A percentile compares a stretch with the other conserved stretches of the same genome.
Evolutionary conservation across 1,140 invertebrate genomes (phyloP).

Genomic region (Cephus cinctus): DNA sequence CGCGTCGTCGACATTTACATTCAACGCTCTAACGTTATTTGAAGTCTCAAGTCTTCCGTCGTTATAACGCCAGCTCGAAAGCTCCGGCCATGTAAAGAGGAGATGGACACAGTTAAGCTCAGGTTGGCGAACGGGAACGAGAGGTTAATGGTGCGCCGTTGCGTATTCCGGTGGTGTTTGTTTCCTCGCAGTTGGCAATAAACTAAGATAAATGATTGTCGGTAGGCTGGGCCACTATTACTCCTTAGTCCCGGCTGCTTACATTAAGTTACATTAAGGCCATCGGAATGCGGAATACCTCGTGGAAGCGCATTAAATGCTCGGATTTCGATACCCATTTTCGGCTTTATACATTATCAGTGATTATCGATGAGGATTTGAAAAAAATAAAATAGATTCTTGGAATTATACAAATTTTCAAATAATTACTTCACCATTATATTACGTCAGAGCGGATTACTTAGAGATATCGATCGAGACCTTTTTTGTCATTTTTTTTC

Average conservation of each 20-base stretch:
- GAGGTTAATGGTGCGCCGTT: constrained; percentile 48
- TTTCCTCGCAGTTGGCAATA: constrained; percentile 47
- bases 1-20: no score
- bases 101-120: constrained; percentile 29
- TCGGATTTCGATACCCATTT: background rate
- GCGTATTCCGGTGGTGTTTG: constrained; percentile 48
- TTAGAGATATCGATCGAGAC: no score
- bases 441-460: no score
- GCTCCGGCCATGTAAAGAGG: background rate
- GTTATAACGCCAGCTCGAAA: background rate
- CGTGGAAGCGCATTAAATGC: background rate
- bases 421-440: no score
- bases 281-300: constrained; percentile 29
- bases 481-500: no score
- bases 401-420: no score
- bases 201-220: constrained; percentile 50
- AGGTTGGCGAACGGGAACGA: constrained; percentile 31
- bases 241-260: constrained; percentile 46
- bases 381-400: no score
- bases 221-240: constrained; percentile 42
- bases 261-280: constrained; percentile 47
- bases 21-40: no score
- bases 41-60: no score
- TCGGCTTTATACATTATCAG: constrained; percentile 14
- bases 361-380: no score